Evolutionary conservation across 2,888 invertebrate genomes (phyloP).

Genomic region (Lamellibrachia columna): DNA sequence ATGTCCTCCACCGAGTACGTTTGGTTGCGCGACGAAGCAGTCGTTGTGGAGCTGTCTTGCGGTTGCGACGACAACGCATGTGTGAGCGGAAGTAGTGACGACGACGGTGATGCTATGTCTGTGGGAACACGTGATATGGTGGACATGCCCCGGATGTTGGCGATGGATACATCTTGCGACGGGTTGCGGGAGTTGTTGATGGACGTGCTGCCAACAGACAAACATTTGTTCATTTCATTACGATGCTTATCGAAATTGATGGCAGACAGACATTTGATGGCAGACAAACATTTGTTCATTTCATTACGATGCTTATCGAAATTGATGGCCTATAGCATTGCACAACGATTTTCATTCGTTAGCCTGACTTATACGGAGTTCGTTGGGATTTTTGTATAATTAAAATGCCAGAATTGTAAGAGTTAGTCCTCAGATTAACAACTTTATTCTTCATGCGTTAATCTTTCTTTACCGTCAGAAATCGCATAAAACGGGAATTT

Average conservation of each 20-base stretch:
- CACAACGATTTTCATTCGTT: background rate
- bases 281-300: background rate
- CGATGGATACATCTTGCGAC: background rate
- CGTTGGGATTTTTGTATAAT: too few species aligned
- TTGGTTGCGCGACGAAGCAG: background rate
- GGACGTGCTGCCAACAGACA: background rate
- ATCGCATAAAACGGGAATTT: too few species aligned
- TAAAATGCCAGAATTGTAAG: too few species aligned
- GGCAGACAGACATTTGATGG: too few species aligned
- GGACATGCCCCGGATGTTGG: background rate
- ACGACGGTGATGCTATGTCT: background rate
- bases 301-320: background rate
- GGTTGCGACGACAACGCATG: background rate
- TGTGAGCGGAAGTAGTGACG: conserved; percentile 9
- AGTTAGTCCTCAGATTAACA: too few species aligned
- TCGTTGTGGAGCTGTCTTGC: background rate
- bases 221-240: background rate
- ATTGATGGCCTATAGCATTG: background rate
- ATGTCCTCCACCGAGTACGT: background rate
- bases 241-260: too few species aligned
- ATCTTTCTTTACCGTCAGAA: too few species aligned
- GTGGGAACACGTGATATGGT: background rate
- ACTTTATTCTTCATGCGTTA: too few species aligned
- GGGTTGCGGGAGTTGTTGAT: conserved; percentile 12
- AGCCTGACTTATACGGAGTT: too few species aligned